These are phyloP conservation scores for Grantiella picta DNA, from an alignment of 2,113 vertebrate species.

Conservation along the genomic window DNA sequence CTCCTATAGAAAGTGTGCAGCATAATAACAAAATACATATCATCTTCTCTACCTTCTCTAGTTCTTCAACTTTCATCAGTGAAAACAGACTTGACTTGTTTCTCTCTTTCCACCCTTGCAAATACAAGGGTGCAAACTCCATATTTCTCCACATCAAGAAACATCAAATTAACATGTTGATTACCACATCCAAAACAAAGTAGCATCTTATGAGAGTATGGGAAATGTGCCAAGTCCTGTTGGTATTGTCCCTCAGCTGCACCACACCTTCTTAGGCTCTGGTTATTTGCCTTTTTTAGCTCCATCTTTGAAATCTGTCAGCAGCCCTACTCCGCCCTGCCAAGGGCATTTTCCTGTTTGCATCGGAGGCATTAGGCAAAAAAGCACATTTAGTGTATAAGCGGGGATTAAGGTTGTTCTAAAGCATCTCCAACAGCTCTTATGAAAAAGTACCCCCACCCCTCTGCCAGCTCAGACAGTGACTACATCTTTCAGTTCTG, in stretches of 20 bases:
- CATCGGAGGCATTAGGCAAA: not conserved
- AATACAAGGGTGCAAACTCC: not conserved
- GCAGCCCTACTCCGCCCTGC: not conserved
- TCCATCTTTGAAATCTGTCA: not conserved
- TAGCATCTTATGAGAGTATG: not conserved
- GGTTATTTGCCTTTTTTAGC: not conserved
- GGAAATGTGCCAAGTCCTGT: not conserved
- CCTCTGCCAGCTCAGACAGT: not conserved
- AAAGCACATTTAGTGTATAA: not conserved
- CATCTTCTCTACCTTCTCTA: not conserved
- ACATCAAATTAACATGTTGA: not conserved
- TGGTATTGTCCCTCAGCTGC: not conserved
- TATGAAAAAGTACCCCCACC: accelerated
- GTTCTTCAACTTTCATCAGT: not conserved
- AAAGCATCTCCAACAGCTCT: not conserved
- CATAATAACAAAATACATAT: accelerated
- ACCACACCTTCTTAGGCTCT: not conserved
- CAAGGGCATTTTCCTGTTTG: not conserved
- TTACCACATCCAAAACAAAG: not conserved
- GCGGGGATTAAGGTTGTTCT: not conserved
- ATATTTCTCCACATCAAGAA: not conserved
- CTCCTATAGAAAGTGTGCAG: not conserved
- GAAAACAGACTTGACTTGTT: not conserved
- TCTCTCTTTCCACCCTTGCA: not conserved
- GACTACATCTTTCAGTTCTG: not conserved